These are phyloP conservation scores for Rafetus swinhoei DNA, from an alignment of 2,113 vertebrate genomes.

Conservation along the genomic window DNA sequence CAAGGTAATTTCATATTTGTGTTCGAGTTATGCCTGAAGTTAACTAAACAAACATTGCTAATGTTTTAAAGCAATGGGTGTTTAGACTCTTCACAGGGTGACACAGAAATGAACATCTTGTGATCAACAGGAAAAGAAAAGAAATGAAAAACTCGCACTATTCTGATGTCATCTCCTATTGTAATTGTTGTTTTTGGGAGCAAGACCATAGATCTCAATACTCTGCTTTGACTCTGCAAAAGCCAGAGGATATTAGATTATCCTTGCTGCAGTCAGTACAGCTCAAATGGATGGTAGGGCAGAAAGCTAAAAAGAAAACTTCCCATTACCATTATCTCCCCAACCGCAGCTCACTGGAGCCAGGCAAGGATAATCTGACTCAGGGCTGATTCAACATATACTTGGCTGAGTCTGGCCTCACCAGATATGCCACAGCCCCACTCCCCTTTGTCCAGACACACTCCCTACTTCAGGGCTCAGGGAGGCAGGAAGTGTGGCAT, in stretches of 20 bases:
- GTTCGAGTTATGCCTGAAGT: conserved; percentile 47
- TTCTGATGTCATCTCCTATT: conserved; percentile 77
- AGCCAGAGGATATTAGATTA: background rate
- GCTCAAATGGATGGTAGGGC: background rate
- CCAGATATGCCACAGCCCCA: background rate
- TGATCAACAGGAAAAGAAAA: conserved; percentile 69
- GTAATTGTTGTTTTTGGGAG: conserved; percentile 78
- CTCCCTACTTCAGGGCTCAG: background rate
- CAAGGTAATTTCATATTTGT: background rate
- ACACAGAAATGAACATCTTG: conserved; percentile 75
- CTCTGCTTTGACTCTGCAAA: conserved; percentile 64
- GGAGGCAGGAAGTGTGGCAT: background rate
- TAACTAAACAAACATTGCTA: background rate
- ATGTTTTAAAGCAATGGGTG: conserved; percentile 38
- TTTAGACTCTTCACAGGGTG: conserved; percentile 42
- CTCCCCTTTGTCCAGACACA: background rate
- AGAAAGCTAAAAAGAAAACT: background rate
- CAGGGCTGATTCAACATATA: background rate
- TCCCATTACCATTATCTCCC: background rate
- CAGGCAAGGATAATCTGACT: background rate
- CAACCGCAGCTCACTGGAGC: background rate
- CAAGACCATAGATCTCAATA: conserved; percentile 76
- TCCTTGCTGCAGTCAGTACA: background rate
- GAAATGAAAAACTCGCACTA: conserved; percentile 33
- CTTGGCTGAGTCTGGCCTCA: background rate